Evolutionary conservation across 2,888 invertebrate genomes (phyloP), one percentile per base, ranked within the genome.

Genomic region (Agonopterix alstromeriana): DNA sequence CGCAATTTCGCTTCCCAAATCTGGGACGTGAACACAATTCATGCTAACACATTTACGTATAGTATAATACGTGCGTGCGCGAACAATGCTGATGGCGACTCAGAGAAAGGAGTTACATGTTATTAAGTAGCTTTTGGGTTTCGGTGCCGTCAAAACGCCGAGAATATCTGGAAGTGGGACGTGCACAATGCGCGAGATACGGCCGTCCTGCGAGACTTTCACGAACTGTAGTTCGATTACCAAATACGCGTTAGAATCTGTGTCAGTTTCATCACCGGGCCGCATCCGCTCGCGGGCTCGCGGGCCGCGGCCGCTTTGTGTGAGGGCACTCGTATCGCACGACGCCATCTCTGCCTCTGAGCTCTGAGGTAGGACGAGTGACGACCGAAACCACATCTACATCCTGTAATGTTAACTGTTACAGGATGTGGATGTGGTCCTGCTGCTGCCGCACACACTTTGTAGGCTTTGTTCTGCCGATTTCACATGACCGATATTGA

Each of bases 181-280:
- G 74, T 68, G 70, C 73, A 83, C 81, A 82, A 82, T 81, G 71
- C 71, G 70, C 76, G 76, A 75, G 80, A 85, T 80, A 77, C 77
- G 56, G 69, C 81, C 75, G 82, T 82, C 85, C 82, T 83, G 81
- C 69, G 80, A 80, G 84, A 86, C 87, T 87, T 88, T 88, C 86
- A 85, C 86, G 84, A 77, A 74, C 77, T 77, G 80, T 77, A 77
- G 77, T 84, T 82, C 80, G 85, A 87, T 88, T 87, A 86, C 87
- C 85, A 87, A 88, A 88, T 84, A 78, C 80, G 77, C 80, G 82
- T 84, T 86, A 86, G 87, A 86, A 87, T 84, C 84, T 88, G 85
- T 87, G 87, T 86, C 87, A 85, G 82, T 86, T 86, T 87, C 87
- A 85, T 87, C 87, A 87, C 78, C 69, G 71, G 73, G 70, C 77